phyloP scores from a whole-genome alignment of 2,888 invertebrate genomes.

The Argyra leucocephala region DNA sequence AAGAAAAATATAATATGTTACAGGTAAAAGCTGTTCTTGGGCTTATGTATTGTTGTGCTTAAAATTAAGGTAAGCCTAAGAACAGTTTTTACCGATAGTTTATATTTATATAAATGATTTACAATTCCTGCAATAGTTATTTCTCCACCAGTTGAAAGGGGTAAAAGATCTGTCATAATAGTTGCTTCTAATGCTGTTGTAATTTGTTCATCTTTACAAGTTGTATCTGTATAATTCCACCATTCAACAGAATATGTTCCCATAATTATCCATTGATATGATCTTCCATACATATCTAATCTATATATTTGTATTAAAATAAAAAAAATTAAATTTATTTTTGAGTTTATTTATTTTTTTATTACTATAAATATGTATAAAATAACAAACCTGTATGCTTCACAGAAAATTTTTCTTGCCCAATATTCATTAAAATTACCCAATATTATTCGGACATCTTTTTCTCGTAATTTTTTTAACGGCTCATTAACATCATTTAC shows the following conservation, averaged over 20 bases:
- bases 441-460: conserved; percentile 88
- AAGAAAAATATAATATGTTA: no score
- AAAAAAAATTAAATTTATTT: conserved; percentile 12
- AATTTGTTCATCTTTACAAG: conserved; percentile 65
- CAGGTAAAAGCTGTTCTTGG: no score
- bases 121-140: conserved; percentile 84
- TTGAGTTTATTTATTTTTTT: no score
- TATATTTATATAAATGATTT: conserved; percentile 29
- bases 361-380: conserved; percentile 7
- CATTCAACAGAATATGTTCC: conserved; percentile 71
- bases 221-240: conserved; percentile 58
- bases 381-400: conserved; percentile 59
- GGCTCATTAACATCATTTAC: conserved; percentile 78
- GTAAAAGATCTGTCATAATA: conserved; percentile 78
- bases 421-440: conserved; percentile 93
- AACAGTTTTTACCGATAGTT: no score
- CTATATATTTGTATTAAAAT: conserved; percentile 39
- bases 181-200: conserved; percentile 75
- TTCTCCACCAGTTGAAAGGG: conserved; percentile 75
- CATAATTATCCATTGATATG: conserved; percentile 92
- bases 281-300: conserved; percentile 77
- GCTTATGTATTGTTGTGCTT: no score
- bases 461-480: conserved; percentile 69
- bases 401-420: conserved; percentile 82
- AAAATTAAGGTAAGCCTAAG: background rate